These are phyloP conservation scores for Criorhina ranunculi DNA, from an alignment of 2,888 invertebrate genomes.

Conservation along the genomic window DNA sequence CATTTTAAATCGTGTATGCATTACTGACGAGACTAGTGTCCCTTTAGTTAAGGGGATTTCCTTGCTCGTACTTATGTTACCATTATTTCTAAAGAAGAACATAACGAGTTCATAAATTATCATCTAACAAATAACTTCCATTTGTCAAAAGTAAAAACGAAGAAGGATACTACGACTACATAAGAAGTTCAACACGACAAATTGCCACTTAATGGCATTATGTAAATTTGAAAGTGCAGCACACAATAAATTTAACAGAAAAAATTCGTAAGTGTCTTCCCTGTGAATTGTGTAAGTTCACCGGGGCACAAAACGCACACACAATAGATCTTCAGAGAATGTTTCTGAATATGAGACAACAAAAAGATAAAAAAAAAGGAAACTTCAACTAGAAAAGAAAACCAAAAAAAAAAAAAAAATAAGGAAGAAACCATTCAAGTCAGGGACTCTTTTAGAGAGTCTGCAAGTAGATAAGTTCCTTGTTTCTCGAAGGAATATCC, in stretches of 20 bases:
- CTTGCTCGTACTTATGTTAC: too few relatives aligned
- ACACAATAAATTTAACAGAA: constrained; percentile 65
- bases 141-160: constrained; percentile 32
- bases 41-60: too few relatives aligned
- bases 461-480: constrained; percentile 69
- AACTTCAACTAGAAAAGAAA: constrained; percentile 53
- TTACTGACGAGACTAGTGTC: too few relatives aligned
- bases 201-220: constrained; percentile 76
- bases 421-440: constrained; percentile 32
- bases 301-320: constrained; percentile 47
- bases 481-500: constrained; percentile 4
- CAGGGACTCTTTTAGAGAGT: constrained; percentile 43
- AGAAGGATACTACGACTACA: neutral
- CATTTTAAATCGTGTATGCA: too few relatives aligned
- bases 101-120: neutral
- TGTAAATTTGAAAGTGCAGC: constrained; percentile 70
- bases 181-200: constrained; percentile 68
- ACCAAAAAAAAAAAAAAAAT: constrained; percentile 11
- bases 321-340: constrained; percentile 52
- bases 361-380: constrained; percentile 8
- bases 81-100: too few relatives aligned
- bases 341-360: constrained; percentile 14
- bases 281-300: constrained; percentile 58
- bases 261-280: constrained; percentile 61
- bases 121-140: constrained; percentile 48